phyloP scores from a whole-genome alignment of 2,113 vertebrate species.

The Dryoscopus gambensis region DNA sequence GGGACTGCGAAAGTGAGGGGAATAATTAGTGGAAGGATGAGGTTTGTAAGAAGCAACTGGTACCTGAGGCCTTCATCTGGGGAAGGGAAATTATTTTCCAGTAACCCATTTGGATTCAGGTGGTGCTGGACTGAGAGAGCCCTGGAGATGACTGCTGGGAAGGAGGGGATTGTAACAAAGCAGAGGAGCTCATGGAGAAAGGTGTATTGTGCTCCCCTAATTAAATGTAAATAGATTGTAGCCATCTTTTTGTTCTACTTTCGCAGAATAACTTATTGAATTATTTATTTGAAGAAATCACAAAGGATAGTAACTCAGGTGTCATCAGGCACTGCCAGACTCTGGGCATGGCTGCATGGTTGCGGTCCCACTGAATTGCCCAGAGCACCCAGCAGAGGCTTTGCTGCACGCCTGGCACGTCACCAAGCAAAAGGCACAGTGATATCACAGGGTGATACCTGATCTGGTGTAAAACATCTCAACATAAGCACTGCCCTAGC shows the following conservation, averaged over 20 bases:
- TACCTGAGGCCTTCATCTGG: not conserved
- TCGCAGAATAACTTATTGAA: not conserved
- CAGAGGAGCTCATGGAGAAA: not conserved
- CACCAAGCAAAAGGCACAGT: not conserved
- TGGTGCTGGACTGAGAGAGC: not conserved
- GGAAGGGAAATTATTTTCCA: not conserved
- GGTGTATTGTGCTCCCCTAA: not conserved
- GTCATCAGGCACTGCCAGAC: not conserved
- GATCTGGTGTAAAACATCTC: not conserved
- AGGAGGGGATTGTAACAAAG: not conserved
- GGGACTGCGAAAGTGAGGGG: not conserved
- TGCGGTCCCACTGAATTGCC: not conserved
- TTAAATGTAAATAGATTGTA: not conserved
- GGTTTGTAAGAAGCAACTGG: not conserved
- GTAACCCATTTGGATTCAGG: not conserved
- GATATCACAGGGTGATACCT: not conserved
- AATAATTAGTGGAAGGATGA: not conserved
- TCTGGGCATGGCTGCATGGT: accelerated
- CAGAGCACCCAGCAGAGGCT: not conserved
- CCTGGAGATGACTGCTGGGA: not conserved
- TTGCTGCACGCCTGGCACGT: not conserved
- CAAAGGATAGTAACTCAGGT: not conserved
- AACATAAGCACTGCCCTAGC: not conserved
- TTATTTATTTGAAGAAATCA: not conserved
- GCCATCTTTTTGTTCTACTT: not conserved